Evolutionary conservation across 2,888 invertebrate genomes (phyloP), one percentile per base, ranked within the genome.

Genomic region (Sphaerophoria rueppellii): DNA sequence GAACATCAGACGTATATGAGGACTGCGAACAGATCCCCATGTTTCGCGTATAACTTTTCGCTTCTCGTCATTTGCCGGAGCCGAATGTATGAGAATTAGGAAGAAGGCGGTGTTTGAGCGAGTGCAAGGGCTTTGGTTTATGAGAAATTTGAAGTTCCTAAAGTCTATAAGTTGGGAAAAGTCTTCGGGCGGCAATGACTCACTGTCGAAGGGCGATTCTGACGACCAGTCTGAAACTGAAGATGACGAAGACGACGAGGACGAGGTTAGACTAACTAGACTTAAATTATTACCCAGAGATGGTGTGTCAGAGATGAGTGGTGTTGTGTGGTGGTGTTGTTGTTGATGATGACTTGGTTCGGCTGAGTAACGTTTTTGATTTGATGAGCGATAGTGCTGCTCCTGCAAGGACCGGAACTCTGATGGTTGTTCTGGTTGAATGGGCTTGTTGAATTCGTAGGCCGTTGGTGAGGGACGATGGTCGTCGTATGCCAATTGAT

Each of bases 21-120:
- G 93, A 4, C 65, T 82, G 0, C 91, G 90, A 0, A 92, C 90
- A 12, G 92, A 92, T 0, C 95, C 96, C 96, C 96, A 96, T 0
- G 96, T 96, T 74, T 93, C 93, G 4, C 96, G 93, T 70, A 97
- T 96, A 0, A 94, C 90, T 65, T 92, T 92, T n/a, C 96, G 93
- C 85, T 95, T 95, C 16, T 93, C 93, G 32, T 91, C 90, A 89
- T 97, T 95, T 5, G 88, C 90, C 0, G 96, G 95, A 0, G 95
- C 95, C 0, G 96, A 95, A 88, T 95, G 94, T 4, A 95, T 92
- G 37, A 95, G 92, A 78, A 96, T 93, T 24, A 96, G 91, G 9
- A 95, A 91, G 34, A 95, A 91, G 12, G 94, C 91, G 6, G 86
- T 32, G 16, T 86, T 87, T 7, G 65, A 52, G 12, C 52, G 73